Evolutionary conservation across 1,140 invertebrate species (phyloP), one percentile per base, ranked within the genome.

Genomic region (Macrobrachium rosenbergii): DNA sequence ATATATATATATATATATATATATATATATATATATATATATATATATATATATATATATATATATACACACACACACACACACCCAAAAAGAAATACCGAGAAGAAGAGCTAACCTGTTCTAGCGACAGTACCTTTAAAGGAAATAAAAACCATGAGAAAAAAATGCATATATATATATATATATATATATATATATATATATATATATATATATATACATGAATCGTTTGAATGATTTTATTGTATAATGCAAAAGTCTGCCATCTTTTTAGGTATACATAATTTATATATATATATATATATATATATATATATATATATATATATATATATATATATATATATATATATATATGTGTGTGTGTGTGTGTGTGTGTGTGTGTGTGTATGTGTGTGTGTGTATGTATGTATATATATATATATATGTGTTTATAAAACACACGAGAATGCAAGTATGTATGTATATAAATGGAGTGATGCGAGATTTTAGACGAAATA

Each of bases 181-280:
- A 67, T 67, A 67, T 67, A 67, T 67, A 67, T 67, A 67, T 67
- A 67, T 67, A 67, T 67, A 67, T 67, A 17, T 67, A 63, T 63
- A 63, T 63, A 63, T 63, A 63, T 67, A 67, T 67, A 67, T 67
- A 67, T 67, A 6, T 67, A 67, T 67, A 28, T 67, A 28, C 8
- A 28, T 17, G 28, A 37, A 37, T 37, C 3, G 28, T 37, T 37
- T 37, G 28, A 37, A 37, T 37, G 3, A 2, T 3, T 37, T 37
- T 37, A 37, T 37, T 37, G 1, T 37, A 37, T 37, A 37, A 37
- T 37, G 28, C 28, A 1, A 37, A 37, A 37, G 28, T 37, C 28
- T 37, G 28, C 28, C 28, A 37, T 37, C 28, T 2, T 37, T 37
- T 5, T 67, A 28, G 3, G 7, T 67, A 28, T 17, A 28, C 8